These are phyloP conservation scores for Sapajus apella DNA, from an alignment of 2,113 vertebrate species.

Conservation along the genomic window DNA sequence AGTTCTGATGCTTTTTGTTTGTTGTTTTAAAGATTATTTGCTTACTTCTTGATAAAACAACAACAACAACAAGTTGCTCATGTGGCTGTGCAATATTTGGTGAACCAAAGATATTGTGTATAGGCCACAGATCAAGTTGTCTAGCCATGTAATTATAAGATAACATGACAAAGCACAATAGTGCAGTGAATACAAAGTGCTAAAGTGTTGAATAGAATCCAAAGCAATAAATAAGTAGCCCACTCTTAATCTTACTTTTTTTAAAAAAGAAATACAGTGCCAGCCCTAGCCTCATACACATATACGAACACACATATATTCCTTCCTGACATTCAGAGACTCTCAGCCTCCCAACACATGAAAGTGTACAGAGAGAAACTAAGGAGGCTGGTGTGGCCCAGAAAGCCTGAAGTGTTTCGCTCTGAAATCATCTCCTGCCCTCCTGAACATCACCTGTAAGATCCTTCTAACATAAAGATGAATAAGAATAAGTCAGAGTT, in stretches of 20 bases:
- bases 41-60: neutral
- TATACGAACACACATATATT: neutral
- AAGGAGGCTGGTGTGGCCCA: neutral
- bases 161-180: neutral
- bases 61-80: neutral
- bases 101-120: neutral
- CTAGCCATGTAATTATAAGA: neutral
- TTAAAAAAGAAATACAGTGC: neutral
- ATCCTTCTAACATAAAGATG: neutral
- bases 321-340: neutral
- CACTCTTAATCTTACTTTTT: neutral
- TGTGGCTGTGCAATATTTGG: neutral
- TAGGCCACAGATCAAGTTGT: neutral
- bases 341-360: neutral
- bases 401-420: neutral
- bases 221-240: slow-evolving; percentile 1
- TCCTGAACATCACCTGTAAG: neutral
- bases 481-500: neutral
- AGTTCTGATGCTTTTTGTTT: slow-evolving; percentile 23
- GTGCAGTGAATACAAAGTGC: neutral
- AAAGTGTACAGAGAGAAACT: neutral
- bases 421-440: neutral
- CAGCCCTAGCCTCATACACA: neutral
- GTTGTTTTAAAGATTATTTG: neutral
- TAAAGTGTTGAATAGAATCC: neutral